These are phyloP conservation scores for Monopterus albus DNA, from an alignment of 2,113 vertebrate genomes.

Conservation along the genomic window DNA sequence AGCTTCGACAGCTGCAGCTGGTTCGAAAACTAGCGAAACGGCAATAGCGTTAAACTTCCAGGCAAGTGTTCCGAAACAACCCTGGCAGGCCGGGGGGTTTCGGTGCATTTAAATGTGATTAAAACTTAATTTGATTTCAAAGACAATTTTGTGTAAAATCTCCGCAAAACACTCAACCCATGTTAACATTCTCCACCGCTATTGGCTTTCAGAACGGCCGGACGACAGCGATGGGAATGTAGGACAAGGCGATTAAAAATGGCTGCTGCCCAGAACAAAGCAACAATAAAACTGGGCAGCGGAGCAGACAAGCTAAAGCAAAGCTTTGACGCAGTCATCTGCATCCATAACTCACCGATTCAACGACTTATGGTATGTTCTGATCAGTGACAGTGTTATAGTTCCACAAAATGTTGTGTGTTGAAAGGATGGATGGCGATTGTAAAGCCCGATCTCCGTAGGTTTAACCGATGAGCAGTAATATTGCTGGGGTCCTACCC, in stretches of 20 bases:
- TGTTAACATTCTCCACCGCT: conserved; percentile 25
- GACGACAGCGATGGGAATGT: conserved; percentile 65
- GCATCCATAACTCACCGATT: conserved; percentile 76
- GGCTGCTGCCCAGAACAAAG: conserved; percentile 87
- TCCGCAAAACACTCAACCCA: neutral
- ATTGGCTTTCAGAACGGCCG: conserved; percentile 25
- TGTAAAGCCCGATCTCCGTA: conserved; percentile 73
- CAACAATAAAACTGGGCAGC: conserved; percentile 79
- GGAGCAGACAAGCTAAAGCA: conserved; percentile 46
- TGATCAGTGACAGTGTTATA: conserved; percentile 57
- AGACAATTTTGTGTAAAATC: neutral
- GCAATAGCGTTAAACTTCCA: conserved; percentile 49
- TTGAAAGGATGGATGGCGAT: conserved; percentile 83
- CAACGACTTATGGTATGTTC: conserved; percentile 56
- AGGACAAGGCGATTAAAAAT: conserved; percentile 86
- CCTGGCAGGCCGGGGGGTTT: conserved; percentile 10
- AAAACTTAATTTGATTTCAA: too few species aligned
- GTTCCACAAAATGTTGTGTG: conserved; percentile 68
- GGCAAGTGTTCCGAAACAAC: conserved; percentile 28
- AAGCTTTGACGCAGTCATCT: neutral
- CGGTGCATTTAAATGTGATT: neutral
- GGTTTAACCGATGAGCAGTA: conserved; percentile 48
- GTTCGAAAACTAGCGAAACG: conserved; percentile 40
- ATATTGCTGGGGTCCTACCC: conserved; percentile 76
- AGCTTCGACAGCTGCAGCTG: conserved; percentile 35